Conservation (phyloP, 2,797 vertebrate species). For the Centropyge bicolor region DNA sequence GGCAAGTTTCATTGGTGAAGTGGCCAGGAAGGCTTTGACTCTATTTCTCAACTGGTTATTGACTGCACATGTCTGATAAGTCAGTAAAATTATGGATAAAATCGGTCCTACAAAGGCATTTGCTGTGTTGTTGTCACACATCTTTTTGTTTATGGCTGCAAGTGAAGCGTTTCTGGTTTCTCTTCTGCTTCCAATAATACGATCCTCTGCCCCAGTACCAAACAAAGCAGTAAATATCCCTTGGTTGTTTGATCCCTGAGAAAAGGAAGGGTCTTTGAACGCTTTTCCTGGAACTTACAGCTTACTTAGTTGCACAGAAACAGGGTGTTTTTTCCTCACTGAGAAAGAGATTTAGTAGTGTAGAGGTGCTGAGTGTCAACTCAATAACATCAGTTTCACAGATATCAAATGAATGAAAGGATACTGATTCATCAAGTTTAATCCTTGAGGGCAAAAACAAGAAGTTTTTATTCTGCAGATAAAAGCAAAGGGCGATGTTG, state of each 20-base stretch:
- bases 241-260: constrained; percentile 77
- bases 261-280: constrained; percentile 82
- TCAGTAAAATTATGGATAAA: neutral
- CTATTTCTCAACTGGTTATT: neutral
- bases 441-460: neutral
- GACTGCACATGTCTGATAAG: neutral
- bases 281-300: constrained; percentile 75
- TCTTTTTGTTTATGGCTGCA: constrained; percentile 18
- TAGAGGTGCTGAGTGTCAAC: constrained; percentile 5
- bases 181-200: constrained; percentile 42
- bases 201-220: constrained; percentile 66
- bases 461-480: neutral
- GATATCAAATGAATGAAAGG: neutral
- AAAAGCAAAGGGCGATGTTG: neutral
- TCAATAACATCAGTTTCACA: neutral
- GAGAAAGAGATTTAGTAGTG: constrained; percentile 32
- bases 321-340: constrained; percentile 71
- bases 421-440: neutral
- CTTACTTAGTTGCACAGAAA: constrained; percentile 44
- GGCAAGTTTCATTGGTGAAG: neutral
- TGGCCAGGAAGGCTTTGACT: neutral
- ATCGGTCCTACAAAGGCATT: neutral
- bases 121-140: constrained; percentile 3
- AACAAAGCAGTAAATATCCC: constrained; percentile 84
- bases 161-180: constrained; percentile 43